These are phyloP conservation scores for Malurus splendens DNA, from an alignment of 2,797 vertebrate species.

Conservation along the genomic window DNA sequence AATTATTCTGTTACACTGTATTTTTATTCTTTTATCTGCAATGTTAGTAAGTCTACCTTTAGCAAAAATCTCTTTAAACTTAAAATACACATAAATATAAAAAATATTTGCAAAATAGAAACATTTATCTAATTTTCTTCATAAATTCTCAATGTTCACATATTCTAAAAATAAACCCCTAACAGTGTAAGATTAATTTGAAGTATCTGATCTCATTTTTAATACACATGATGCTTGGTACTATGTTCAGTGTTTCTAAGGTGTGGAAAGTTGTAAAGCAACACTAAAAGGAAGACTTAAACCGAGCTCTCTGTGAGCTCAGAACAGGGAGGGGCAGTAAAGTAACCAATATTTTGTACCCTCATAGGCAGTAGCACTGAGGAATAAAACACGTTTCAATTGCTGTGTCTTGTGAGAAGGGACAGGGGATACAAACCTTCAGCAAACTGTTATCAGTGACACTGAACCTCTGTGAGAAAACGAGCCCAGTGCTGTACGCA, in stretches of 20 bases:
- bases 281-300: conserved; percentile 46
- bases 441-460: neutral
- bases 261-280: conserved; percentile 36
- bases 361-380: neutral
- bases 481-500: neutral
- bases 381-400: neutral
- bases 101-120: conserved; percentile 64
- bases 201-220: conserved; percentile 52
- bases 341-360: neutral
- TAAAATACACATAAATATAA: conserved; percentile 61
- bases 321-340: neutral
- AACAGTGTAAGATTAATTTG: conserved; percentile 47
- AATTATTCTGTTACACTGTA: conserved; percentile 14
- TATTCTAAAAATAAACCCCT: conserved; percentile 61
- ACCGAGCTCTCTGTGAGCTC: neutral
- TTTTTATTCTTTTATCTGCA: conserved; percentile 36
- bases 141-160: conserved; percentile 47
- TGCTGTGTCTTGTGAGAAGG: neutral
- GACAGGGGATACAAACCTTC: neutral
- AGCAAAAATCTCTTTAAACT: conserved; percentile 48
- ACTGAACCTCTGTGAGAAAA: neutral
- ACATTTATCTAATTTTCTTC: conserved; percentile 34
- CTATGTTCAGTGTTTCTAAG: conserved; percentile 13
- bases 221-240: conserved; percentile 35
- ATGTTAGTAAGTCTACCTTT: conserved; percentile 28